phyloP scores from a whole-genome alignment of 2,797 vertebrate species.

The Darevskia mixta region DNA sequence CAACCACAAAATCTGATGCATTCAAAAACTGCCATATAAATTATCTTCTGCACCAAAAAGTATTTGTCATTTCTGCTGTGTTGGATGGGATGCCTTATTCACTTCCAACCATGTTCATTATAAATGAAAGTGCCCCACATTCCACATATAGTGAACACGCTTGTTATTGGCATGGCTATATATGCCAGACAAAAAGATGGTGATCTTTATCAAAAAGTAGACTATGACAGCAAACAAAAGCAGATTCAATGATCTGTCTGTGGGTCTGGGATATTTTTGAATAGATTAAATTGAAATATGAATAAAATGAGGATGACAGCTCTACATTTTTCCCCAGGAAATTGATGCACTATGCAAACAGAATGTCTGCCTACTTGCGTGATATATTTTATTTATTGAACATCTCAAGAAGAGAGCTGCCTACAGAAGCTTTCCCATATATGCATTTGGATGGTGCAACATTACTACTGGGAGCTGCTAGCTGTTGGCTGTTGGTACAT shows the following conservation, averaged over 20 bases:
- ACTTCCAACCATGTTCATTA: not conserved
- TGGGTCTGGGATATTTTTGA: not conserved
- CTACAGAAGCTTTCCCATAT: not conserved
- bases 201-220: not conserved
- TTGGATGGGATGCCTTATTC: not conserved
- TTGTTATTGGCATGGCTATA: not conserved
- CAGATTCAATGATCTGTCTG: not conserved
- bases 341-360: not conserved
- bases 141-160: not conserved
- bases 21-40: not conserved
- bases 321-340: not conserved
- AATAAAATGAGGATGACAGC: not conserved
- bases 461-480: not conserved
- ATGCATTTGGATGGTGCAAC: not conserved
- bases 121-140: not conserved
- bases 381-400: not conserved
- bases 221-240: not conserved
- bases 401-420: not conserved
- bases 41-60: not conserved
- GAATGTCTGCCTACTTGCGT: not conserved
- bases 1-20: not conserved
- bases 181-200: not conserved
- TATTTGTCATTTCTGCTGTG: not conserved
- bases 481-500: too few species aligned
- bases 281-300: not conserved